Conservation (phyloP, 1,140 invertebrate species). For the Acromyrmex heyeri region DNA sequence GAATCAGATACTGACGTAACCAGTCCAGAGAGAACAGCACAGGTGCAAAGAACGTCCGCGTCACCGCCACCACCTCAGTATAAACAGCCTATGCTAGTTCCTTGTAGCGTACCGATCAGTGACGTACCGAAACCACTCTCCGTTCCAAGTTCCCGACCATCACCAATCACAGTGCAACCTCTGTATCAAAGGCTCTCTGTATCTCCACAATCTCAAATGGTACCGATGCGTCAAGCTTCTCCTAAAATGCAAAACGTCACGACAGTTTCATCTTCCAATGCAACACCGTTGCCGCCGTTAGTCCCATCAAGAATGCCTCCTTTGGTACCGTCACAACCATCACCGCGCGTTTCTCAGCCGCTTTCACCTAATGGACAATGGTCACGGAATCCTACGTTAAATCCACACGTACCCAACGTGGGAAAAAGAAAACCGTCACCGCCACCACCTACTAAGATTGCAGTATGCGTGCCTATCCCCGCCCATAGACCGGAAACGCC, state of each 20-base stretch:
- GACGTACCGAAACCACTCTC: slow-evolving; percentile 75
- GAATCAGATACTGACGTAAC: slow-evolving; percentile 37
- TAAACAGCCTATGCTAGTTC: slow-evolving; percentile 72
- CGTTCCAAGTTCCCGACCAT: slow-evolving; percentile 76
- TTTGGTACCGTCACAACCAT: slow-evolving; percentile 77
- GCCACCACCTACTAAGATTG: slow-evolving; percentile 76
- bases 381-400: slow-evolving; percentile 75
- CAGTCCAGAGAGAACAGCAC: slow-evolving; percentile 59
- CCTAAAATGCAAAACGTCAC: slow-evolving; percentile 80
- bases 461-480: slow-evolving; percentile 81
- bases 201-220: slow-evolving; percentile 81
- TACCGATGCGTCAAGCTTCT: slow-evolving; percentile 80
- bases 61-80: slow-evolving; percentile 75
- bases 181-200: slow-evolving; percentile 83
- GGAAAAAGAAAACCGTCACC: slow-evolving; percentile 73
- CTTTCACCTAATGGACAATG: slow-evolving; percentile 84
- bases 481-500: slow-evolving; percentile 79
- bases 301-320: slow-evolving; percentile 79
- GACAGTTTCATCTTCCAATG: slow-evolving; percentile 67
- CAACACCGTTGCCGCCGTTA: slow-evolving; percentile 73
- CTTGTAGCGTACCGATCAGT: slow-evolving; percentile 72
- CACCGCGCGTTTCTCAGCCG: slow-evolving; percentile 78
- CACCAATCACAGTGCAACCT: slow-evolving; percentile 75
- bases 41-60: slow-evolving; percentile 38
- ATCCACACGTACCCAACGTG: slow-evolving; percentile 69